Base-by-base conservation (phyloP, 2,113 vertebrate species). In the Pungitius pungitius region DNA sequence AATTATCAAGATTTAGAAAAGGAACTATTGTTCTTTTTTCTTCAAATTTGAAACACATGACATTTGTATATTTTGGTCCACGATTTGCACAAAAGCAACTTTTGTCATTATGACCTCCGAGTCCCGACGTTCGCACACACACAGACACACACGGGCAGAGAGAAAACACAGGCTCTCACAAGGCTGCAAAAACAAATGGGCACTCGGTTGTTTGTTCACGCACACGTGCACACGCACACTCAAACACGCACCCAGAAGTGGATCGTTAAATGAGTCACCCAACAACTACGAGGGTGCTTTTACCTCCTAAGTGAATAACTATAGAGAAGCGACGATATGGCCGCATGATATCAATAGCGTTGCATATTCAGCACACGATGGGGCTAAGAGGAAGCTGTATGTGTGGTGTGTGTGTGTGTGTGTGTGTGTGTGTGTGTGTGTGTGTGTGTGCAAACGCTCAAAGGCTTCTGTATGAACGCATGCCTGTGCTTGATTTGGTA, bases 151-250 rank as follows among this genome's bases (percentile, higher is more conserved):
- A 35, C 3, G 18, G 0, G 27, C 69, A 65, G 8, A 40, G n/a
- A 59, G 22, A 2, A 51, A 70, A 77, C 57, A 79, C 62, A 69
- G 52, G n/a, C 68, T 81, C 73, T 83, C 70, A 63, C 83, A 82
- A 86, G 73, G 30, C 74, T 77, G 60, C 60, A 22, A 78, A 81
- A 87, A 89, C 55, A 84, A 79, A 87, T 74, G 72, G 39, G 64
- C 68, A 78, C 58, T 83, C 71, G 76, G 70, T 59, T 74, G 47
- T 27, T 58, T 26, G 62, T 27, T 47, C 39, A 20, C 24, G 42
- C 45, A 51, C 56, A 40, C 17, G 52, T 37, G 68, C 51, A 68
- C 27, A 17, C 40, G 33, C 39, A 22, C 51, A 55, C 55, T 30
- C 26, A 10, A 26, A 4, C 54, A 18, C 56, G 2, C 55, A 20